Conservation (phyloP, 1,140 invertebrate species). For the Ridgeia piscesae region DNA sequence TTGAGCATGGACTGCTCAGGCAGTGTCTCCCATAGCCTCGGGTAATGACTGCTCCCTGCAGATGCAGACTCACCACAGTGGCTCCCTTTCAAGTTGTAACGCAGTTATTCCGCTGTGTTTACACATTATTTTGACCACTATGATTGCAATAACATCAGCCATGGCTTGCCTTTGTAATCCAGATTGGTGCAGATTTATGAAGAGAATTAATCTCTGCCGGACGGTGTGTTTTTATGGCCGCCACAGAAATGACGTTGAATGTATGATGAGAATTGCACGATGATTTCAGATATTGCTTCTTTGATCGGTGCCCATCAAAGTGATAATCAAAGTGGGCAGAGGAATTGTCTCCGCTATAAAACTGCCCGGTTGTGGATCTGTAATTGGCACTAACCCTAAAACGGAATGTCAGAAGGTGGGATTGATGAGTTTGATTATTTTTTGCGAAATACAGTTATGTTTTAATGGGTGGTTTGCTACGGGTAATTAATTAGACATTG, state of each 20-base stretch:
- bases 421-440: not conserved
- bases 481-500: not conserved
- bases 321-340: not conserved
- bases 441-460: not conserved
- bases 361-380: not conserved
- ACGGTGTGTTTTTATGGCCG: not conserved
- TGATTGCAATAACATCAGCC: not conserved
- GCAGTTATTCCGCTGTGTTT: not conserved
- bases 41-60: not conserved
- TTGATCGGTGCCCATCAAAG: not conserved
- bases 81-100: not conserved
- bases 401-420: not conserved
- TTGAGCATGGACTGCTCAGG: not conserved
- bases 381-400: not conserved
- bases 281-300: conserved; percentile 1
- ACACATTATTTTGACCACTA: conserved; percentile 1
- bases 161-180: not conserved
- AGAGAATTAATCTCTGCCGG: not conserved
- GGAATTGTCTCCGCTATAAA: not conserved
- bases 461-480: not conserved
- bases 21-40: not conserved
- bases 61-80: not conserved
- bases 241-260: not conserved
- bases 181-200: not conserved
- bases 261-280: not conserved